Base-by-base conservation (phyloP, 2,113 vertebrate genomes). In the Macquaria australasica region DNA sequence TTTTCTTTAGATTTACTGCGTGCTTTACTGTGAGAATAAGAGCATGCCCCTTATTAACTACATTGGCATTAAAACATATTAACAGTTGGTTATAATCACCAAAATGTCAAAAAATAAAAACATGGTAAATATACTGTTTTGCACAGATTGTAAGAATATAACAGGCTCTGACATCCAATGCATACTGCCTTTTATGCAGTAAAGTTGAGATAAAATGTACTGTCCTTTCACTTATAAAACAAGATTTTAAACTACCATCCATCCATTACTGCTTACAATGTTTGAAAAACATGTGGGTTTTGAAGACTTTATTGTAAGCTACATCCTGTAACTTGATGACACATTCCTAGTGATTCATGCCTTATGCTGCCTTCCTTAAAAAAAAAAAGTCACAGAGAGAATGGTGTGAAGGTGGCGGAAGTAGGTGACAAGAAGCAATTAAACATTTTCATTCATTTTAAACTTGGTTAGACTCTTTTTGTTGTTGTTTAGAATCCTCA, bases 291-390 rank as follows among this genome's bases (percentile, higher is more conserved):
- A 69, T 25, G 5, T 23, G 31, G 28, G 23, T 37, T 21, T 45
- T 55, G 8, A 72, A 45, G 28, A 56, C 0, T 34, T 55, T 12
- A 66, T 20, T 25, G 9, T 69, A 15, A 64, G 21, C 15, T 31
- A 28, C 64, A 76, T 68, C 59, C 25, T 76, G 50, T 53, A 12
- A 79, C 34, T 8, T 18, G 12, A 58, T 67, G 56, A 53, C 53
- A 62, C 37, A 43, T 58, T 75, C 2, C 4, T 51, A 21, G 7
- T 20, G 50, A 51, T 50, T 16, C 48, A 50, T 16, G 48, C 48
- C 48, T 50, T 16, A 50, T 45, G 43, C 11, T 1, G 15, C 15
- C 14, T 50, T 31, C 28, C 28, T 31, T 2, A 2, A 31, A 31
- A 31, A 31, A 2, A 31, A 34, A 34, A 34, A 34, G 34, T 34